Base-by-base conservation (phyloP, 2,797 vertebrate genomes). In the Buceros bicornis region DNA sequence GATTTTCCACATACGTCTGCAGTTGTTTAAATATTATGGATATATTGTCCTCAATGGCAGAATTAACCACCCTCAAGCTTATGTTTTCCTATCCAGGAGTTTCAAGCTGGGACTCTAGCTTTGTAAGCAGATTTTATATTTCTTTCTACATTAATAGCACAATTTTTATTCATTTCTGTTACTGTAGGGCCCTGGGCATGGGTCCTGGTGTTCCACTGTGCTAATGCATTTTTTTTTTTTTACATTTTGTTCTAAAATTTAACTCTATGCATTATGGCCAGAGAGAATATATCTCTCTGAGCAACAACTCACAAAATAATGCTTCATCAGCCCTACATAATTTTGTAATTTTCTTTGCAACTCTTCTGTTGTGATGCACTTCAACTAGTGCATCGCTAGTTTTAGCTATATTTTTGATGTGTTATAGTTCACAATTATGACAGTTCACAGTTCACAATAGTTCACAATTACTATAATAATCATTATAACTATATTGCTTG, bases 41-140 rank as follows among this genome's bases (percentile, higher is more conserved):
- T 85, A 1, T 24, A 37, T 18, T 48, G 33, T 82, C 33, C 25
- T 82, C 67, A 28, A 14, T 48, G 33, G 24, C 29, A 80, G 37
- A 89, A 37, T 16, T 62, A 92, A 43, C 6, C 5, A 31, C 16
- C 17, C 66, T 48, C n/a, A 87, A 89, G 53, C 43, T 84, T 65
- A 48, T 65, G 28, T 42, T 87, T 96, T 78, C n/a, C 31, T 87
- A 35, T 64, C 43, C 40, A 67, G n/a, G 51, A 89, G 67, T 77
- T 91, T 87, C 40, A 77, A 26, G 48, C 10, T 51, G 35, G 18
- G 87, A 51, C 37, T 92, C 35, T 53, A 51, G 16, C 60, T 62
- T 64, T 78, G 18, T 80, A 94, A 89, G 79, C 67, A 94, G 57
- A 84, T 89, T 73, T 31, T 89, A 10, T 81, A 29, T 74, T 83